phyloP scores from a whole-genome alignment of 2,888 invertebrate genomes.

The Anaspis maculata region DNA sequence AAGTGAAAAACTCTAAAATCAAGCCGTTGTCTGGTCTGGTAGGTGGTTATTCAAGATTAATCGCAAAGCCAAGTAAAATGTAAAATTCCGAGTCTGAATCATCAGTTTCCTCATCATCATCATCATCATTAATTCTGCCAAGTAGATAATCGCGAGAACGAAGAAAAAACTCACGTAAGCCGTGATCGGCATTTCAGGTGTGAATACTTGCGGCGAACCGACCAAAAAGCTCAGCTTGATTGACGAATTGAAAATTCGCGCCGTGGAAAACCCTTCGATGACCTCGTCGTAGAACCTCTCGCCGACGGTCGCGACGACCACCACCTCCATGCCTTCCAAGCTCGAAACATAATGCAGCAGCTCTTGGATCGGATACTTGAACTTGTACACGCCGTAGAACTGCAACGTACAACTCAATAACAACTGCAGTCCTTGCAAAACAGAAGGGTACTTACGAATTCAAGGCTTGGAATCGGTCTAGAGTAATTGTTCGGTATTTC shows the following conservation, averaged over 20 bases:
- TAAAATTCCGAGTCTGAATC: too few species aligned
- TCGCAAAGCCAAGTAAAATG: too few species aligned
- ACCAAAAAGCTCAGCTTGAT: conserved; percentile 79
- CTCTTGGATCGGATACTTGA: conserved; percentile 78
- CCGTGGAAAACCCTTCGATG: conserved; percentile 78
- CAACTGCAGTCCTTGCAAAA: neutral
- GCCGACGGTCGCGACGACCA: conserved; percentile 78
- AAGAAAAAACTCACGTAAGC: conserved; percentile 76
- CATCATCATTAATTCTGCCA: too few species aligned
- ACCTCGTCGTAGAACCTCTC: conserved; percentile 80
- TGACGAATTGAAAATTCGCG: conserved; percentile 81
- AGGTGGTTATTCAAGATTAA: too few species aligned
- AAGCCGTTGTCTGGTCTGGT: too few species aligned
- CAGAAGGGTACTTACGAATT: conserved; percentile 60
- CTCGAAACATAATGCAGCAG: conserved; percentile 57
- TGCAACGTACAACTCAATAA: too few species aligned
- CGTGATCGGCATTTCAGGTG: conserved; percentile 87
- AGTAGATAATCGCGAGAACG: too few species aligned
- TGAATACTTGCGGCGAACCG: conserved; percentile 87
- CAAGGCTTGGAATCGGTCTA: conserved; percentile 58
- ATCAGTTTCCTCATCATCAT: too few species aligned
- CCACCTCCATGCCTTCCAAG: conserved; percentile 71
- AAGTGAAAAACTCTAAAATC: too few species aligned
- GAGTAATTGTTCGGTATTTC: conserved; percentile 52
- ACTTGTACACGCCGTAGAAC: conserved; percentile 85